phyloP scores from a whole-genome alignment of 2,797 vertebrate genomes.

The Hydrophis major region DNA sequence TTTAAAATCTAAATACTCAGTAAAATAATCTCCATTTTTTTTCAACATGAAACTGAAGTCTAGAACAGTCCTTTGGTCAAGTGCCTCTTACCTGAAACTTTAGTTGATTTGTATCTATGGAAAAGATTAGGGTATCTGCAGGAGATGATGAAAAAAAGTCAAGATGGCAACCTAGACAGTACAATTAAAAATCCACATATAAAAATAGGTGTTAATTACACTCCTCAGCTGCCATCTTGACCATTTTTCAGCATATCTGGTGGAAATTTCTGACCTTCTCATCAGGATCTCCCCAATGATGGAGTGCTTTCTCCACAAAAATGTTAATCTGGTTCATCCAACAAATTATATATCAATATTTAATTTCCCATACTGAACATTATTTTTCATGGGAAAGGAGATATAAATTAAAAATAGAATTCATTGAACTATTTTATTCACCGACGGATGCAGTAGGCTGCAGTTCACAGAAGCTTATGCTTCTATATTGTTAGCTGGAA shows the following conservation, averaged over 20 bases:
- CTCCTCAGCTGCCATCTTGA: not conserved
- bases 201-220: not conserved
- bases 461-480: not conserved
- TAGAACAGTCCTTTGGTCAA: not conserved
- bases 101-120: not conserved
- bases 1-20: not conserved
- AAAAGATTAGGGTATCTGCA: not conserved
- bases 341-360: not conserved
- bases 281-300: too few relatives aligned
- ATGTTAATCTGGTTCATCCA: not conserved
- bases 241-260: not conserved
- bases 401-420: not conserved
- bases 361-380: not conserved
- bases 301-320: not conserved
- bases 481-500: not conserved
- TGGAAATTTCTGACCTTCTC: not conserved
- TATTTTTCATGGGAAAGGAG: not conserved
- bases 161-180: not conserved
- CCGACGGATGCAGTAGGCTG: not conserved
- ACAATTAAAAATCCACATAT: not conserved
- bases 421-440: not conserved
- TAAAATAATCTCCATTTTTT: not conserved
- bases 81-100: not conserved
- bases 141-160: not conserved
- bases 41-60: not conserved